phyloP scores from a whole-genome alignment of 1,140 invertebrate genomes.

The Orussus abietinus region DNA sequence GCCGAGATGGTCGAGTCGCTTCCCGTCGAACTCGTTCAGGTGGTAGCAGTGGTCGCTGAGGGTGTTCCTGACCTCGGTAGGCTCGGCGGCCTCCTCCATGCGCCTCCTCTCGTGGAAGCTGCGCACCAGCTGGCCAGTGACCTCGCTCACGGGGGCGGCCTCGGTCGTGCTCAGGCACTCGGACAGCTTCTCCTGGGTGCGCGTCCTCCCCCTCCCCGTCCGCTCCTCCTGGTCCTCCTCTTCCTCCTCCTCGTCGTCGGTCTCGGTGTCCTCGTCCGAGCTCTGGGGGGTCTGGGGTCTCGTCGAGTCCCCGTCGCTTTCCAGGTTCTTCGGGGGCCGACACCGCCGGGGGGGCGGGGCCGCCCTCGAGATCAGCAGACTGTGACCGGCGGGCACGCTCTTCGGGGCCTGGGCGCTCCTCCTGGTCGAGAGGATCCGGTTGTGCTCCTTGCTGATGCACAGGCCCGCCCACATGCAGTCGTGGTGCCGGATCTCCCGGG shows the following conservation, averaged over 20 bases:
- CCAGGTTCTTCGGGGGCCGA: conserved; percentile 20
- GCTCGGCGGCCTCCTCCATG: conserved; percentile 21
- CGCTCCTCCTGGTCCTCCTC: conserved; percentile 19
- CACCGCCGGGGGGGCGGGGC: conserved; percentile 12
- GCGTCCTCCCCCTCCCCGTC: conserved; percentile 11
- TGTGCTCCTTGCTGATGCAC: conserved; percentile 55
- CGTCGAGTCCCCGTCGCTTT: conserved; percentile 39
- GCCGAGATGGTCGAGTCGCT: conserved; percentile 60
- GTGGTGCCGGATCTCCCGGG: conserved; percentile 53
- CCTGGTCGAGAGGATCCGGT: conserved; percentile 32
- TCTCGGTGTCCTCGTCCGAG: conserved; percentile 24
- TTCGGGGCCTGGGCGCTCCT: conserved; percentile 26
- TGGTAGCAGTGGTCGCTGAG: conserved; percentile 70
- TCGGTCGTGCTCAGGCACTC: conserved; percentile 32
- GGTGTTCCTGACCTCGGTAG: conserved; percentile 31
- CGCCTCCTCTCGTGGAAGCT: conserved; percentile 29
- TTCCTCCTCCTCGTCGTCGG: conserved; percentile 25
- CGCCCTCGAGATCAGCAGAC: conserved; percentile 33
- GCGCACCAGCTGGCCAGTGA: conserved; percentile 35
- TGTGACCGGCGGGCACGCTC: conserved; percentile 36
- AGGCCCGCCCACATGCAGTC: conserved; percentile 68
- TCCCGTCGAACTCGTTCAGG: conserved; percentile 54
- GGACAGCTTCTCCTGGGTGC: conserved; percentile 34
- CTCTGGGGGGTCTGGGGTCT: conserved; percentile 51
- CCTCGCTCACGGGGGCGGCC: conserved; percentile 36